Evolutionary conservation across 1,140 invertebrate species (phyloP).

Genomic region (Musca vetustissima): DNA sequence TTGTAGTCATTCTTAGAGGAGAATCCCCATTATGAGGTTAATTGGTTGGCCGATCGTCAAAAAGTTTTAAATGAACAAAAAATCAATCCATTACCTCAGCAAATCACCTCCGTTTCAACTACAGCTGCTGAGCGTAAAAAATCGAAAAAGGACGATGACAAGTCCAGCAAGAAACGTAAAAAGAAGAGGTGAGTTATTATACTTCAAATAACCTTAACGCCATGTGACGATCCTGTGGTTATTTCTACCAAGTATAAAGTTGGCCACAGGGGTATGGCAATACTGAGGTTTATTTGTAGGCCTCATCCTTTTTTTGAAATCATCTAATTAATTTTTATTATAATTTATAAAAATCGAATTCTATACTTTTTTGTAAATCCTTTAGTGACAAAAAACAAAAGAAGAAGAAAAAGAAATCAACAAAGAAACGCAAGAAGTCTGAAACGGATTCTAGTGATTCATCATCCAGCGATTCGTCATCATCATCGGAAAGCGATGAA

Average conservation of each 20-base stretch:
- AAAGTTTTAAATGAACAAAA: constrained; percentile 63
- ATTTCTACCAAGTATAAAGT: too few relatives aligned
- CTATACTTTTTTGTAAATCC: not conserved
- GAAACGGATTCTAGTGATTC: constrained; percentile 38
- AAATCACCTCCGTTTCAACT: constrained; percentile 56
- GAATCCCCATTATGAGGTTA: constrained; percentile 81
- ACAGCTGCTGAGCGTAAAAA: constrained; percentile 37
- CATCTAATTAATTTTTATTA: too few relatives aligned
- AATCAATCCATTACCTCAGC: constrained; percentile 41
- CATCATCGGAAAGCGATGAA: constrained; percentile 57
- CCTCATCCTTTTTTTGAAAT: too few relatives aligned
- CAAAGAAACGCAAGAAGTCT: constrained; percentile 57
- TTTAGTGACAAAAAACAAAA: constrained; percentile 48
- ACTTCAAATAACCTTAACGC: too few relatives aligned
- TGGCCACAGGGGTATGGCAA: too few relatives aligned
- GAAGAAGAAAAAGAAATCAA: constrained; percentile 65
- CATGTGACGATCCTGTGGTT: too few relatives aligned
- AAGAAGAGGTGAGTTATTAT: constrained; percentile 42
- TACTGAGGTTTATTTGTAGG: too few relatives aligned
- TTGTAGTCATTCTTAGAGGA: constrained; percentile 73
- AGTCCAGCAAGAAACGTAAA: constrained; percentile 50
- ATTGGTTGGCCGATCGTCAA: constrained; percentile 79
- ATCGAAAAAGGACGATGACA: constrained; percentile 53
- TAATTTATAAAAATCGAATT: too few relatives aligned
- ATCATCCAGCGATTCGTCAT: constrained; percentile 57